Conservation (phyloP, 2,113 vertebrate genomes). For the Typhlomys cinereus region DNA sequence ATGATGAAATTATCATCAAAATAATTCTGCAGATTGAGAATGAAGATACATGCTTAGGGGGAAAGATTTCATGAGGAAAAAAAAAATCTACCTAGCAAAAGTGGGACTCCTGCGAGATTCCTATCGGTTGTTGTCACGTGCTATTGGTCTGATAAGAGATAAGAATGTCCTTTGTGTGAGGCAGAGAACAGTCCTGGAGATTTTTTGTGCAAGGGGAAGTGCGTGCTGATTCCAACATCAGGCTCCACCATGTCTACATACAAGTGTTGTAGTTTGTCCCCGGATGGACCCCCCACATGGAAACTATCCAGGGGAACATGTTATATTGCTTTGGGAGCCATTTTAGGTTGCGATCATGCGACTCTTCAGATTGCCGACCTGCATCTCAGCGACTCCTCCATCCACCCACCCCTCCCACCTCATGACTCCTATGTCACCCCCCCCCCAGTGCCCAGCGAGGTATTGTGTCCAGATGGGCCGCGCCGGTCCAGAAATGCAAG, state of each 20-base stretch:
- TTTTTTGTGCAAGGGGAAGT: slow-evolving; percentile 4
- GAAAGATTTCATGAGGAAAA: slow-evolving; percentile 44
- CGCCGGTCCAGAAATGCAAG: slow-evolving; percentile 86
- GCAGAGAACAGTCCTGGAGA: slow-evolving; percentile 17
- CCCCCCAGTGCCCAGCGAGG: slow-evolving; percentile 84
- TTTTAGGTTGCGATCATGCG: slow-evolving; percentile 9
- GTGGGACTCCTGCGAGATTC: slow-evolving; percentile 46
- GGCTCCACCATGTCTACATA: neutral
- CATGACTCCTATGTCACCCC: slow-evolving; percentile 79
- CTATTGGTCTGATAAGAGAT: slow-evolving; percentile 22
- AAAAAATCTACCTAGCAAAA: slow-evolving; percentile 47
- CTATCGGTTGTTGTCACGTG: slow-evolving; percentile 38
- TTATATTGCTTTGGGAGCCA: slow-evolving; percentile 37
- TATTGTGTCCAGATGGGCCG: slow-evolving; percentile 88
- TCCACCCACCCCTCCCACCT: slow-evolving; percentile 84
- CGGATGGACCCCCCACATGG: neutral
- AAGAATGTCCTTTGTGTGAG: slow-evolving; percentile 6
- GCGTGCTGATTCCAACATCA: neutral
- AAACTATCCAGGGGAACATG: slow-evolving; percentile 48
- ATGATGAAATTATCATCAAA: slow-evolving; percentile 81
- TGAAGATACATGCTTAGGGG: slow-evolving; percentile 62
- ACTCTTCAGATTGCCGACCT: slow-evolving; percentile 74
- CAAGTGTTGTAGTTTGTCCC: neutral
- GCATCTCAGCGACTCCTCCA: slow-evolving; percentile 79
- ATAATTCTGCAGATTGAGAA: slow-evolving; percentile 73